These are phyloP conservation scores for Pocillopora meandrina DNA, from an alignment of 92 coral and sea anemone species.

Conservation along the genomic window DNA sequence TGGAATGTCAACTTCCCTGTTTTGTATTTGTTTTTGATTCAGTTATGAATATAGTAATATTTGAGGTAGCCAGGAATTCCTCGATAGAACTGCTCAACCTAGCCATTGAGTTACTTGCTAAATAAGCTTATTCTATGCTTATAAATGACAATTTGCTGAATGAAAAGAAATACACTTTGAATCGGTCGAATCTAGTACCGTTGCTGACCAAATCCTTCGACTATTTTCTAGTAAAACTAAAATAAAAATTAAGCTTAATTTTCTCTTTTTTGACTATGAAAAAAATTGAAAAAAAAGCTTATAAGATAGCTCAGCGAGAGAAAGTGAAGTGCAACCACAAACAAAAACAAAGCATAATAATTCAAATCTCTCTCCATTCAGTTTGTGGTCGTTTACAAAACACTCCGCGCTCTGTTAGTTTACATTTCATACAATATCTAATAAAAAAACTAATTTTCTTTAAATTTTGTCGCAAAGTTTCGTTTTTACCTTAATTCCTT, in stretches of 20 bases:
- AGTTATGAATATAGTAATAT: not conserved
- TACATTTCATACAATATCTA: too few relatives aligned
- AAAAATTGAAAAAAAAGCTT: not conserved
- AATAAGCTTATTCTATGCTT: not conserved
- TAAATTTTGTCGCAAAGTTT: not conserved
- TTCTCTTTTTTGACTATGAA: conserved; percentile 8
- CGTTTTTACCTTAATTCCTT: conserved; percentile 2
- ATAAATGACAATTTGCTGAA: not conserved
- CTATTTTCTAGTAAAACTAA: not conserved
- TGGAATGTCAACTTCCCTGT: not conserved
- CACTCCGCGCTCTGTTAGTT: too few relatives aligned
- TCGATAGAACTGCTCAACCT: not conserved
- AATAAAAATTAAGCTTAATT: not conserved
- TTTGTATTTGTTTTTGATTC: not conserved
- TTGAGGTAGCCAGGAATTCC: not conserved
- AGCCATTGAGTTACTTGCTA: conserved; percentile 13
- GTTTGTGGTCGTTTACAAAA: too few relatives aligned
- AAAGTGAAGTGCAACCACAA: not conserved
- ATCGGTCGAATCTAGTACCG: conserved; percentile 20
- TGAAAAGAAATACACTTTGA: not conserved
- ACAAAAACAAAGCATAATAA: too few relatives aligned
- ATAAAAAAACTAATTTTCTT: not conserved
- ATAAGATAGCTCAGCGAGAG: conserved; percentile 7
- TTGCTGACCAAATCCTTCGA: not conserved
- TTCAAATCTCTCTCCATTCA: too few relatives aligned